phyloP scores from a whole-genome alignment of 2,113 vertebrate species.

The Gnathonemus echidnorhynchus region DNA sequence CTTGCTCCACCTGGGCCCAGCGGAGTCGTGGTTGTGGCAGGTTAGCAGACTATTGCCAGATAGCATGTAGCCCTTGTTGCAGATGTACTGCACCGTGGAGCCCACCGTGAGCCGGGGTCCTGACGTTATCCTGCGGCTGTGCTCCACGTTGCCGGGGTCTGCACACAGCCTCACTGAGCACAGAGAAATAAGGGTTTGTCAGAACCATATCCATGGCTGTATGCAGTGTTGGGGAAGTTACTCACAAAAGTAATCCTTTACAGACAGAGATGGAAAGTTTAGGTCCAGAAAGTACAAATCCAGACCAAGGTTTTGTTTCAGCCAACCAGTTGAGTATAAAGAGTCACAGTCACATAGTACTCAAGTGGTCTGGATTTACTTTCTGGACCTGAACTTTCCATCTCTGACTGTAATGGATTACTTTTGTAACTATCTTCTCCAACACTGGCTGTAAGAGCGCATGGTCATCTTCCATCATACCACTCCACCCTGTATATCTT shows the following conservation, averaged over 20 bases:
- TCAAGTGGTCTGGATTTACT: background rate
- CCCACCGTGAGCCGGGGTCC: constrained; percentile 75
- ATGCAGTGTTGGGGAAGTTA: too few species aligned
- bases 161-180: constrained; percentile 73
- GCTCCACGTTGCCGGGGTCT: constrained; percentile 82
- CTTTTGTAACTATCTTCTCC: background rate
- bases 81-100: constrained; percentile 81
- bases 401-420: background rate
- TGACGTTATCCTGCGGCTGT: constrained; percentile 80
- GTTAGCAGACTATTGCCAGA: constrained; percentile 74
- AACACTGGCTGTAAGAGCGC: background rate
- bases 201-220: background rate
- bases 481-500: background rate
- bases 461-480: background rate
- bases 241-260: too few species aligned
- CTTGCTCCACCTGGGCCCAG: constrained; percentile 85
- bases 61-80: constrained; percentile 77
- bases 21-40: constrained; percentile 73
- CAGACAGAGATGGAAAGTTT: background rate
- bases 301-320: background rate
- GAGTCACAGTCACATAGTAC: background rate
- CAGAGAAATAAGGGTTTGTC: background rate
- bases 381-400: too few species aligned
- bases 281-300: background rate
- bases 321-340: background rate